Conservation (phyloP, 2,113 vertebrate genomes). For the Mionectes macconnelli region DNA sequence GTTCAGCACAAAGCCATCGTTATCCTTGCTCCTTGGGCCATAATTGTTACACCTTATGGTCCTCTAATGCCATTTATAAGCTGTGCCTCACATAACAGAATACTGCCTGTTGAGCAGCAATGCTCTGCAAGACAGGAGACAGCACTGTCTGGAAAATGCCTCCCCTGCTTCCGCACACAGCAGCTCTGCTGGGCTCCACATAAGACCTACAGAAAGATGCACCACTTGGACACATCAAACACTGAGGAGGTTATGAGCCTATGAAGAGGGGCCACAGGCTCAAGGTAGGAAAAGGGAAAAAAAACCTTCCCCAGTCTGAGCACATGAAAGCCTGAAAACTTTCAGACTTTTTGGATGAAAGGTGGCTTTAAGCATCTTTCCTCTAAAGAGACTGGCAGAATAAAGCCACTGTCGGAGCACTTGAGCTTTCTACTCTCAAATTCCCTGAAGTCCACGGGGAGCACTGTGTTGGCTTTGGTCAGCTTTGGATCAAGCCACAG, state of each 20-base stretch:
- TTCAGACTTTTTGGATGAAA: conserved; percentile 11
- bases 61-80: not conserved
- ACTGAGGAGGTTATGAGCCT: not conserved
- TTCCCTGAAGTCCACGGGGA: not conserved
- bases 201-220: not conserved
- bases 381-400: conserved; percentile 1
- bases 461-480: not conserved
- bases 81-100: not conserved
- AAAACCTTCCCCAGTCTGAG: not conserved
- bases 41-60: rapidly evolving
- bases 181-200: not conserved
- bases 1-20: not conserved
- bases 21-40: not conserved
- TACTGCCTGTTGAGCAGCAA: not conserved
- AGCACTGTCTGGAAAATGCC: not conserved
- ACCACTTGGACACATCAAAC: not conserved
- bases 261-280: not conserved
- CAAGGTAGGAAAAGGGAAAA: not conserved
- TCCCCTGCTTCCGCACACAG: not conserved
- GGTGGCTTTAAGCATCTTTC: not conserved
- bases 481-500: conserved; percentile 9
- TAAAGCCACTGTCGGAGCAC: not conserved
- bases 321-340: not conserved
- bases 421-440: not conserved
- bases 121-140: not conserved